A percentile compares a stretch with the other conserved stretches of the same genome.
These are phyloP conservation scores for Trogon surrucura DNA, from an alignment of 2,113 vertebrate genomes.

Conservation along the genomic window DNA sequence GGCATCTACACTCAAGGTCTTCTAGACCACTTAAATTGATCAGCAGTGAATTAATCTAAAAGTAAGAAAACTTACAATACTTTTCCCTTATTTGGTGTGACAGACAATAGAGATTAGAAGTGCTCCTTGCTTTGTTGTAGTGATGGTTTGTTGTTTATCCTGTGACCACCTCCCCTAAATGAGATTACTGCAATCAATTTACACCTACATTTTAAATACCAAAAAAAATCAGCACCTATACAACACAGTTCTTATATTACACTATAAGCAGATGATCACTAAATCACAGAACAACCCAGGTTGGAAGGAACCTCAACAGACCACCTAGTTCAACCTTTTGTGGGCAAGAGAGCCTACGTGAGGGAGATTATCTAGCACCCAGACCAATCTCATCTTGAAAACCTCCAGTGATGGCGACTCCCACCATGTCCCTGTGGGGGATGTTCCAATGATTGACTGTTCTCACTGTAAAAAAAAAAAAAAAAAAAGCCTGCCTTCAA, in stretches of 20 bases:
- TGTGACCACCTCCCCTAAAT: neutral
- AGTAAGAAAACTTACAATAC: neutral
- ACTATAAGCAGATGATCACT: neutral
- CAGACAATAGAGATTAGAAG: neutral
- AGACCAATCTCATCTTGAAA: neutral
- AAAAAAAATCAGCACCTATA: neutral
- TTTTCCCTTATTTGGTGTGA: neutral
- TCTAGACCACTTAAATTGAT: neutral
- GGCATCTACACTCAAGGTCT: neutral
- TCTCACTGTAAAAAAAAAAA: neutral
- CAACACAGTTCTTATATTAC: neutral
- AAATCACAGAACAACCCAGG: fast-evolving
- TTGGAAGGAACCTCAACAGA: neutral
- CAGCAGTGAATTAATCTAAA: neutral
- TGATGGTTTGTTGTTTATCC: neutral
- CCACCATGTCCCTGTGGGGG: neutral
- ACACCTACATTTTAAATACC: neutral
- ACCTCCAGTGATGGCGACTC: neutral
- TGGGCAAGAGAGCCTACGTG: neutral
- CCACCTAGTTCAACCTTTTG: neutral
- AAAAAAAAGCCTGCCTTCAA: neutral
- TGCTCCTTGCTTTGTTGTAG: neutral
- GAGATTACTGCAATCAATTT: neutral
- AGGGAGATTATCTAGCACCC: neutral
- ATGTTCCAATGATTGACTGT: neutral